Base-by-base conservation (phyloP, 2,888 invertebrate species). In the Amiota mariae region DNA sequence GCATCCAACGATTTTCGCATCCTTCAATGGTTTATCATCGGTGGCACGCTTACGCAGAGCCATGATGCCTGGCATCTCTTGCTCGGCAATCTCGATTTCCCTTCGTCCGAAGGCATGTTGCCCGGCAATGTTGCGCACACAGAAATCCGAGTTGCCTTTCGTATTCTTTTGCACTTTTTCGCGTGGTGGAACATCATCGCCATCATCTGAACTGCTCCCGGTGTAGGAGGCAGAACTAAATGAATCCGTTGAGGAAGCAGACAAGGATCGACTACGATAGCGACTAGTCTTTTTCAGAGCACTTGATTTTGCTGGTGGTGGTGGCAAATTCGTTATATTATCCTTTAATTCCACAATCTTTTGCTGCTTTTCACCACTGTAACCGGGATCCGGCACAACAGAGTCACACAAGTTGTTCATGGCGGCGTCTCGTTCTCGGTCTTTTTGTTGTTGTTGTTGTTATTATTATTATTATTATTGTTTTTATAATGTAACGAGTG, bases 21-120 rank as follows among this genome's bases (percentile, higher is more conserved):
- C 97, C 89, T 96, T 96, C 81, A 99, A 89, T 0, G 98, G 98
- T 87, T 97, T 98, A 87, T 98, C 98, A 72, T 98, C 97, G 71
- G 94, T 93, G 0, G 98, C 98, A 76, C 98, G 92, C 84, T 96
- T 96, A 71, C 98, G 92, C 80, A 99, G 90, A 1, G 98, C 98
- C 94, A 98, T 97, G 75, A 99, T 96, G 0, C 98, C 98, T 0
- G 98, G 98, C 98, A 99, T 99, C 92, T 99, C 98, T 91, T 98
- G 98, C 88, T 99, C 98, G 0, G 98, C 98, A 78, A 99, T 98
- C 91, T 99, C 98, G 79, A 99, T 98, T 92, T 99, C 99, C 57
- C 98, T 90, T 48, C 98, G 92, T 0, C 99, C 99, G 88, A 98
- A 98, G 0, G 96, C 96, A 87, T 97, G 95, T 87, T 98, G 97